A percentile compares a stretch with the other conserved stretches of the same genome.
Evolutionary conservation across 2,888 invertebrate genomes (phyloP).

Genomic region (Crioceris asparagi): DNA sequence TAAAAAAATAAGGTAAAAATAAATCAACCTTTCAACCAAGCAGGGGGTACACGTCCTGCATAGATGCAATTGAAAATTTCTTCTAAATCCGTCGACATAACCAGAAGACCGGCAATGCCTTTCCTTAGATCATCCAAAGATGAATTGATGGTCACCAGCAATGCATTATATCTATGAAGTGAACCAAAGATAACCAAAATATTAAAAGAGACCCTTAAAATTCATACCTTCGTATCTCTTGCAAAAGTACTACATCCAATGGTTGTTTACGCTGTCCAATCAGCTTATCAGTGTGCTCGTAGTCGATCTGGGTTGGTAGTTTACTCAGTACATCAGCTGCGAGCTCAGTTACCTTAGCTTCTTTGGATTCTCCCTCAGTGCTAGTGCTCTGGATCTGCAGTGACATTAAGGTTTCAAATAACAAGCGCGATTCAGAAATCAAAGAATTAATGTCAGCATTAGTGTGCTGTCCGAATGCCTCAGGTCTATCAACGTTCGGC

Average conservation of each 20-base stretch:
- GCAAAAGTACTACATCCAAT: constrained; percentile 73
- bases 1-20: no score
- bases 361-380: constrained; percentile 48
- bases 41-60: constrained; percentile 66
- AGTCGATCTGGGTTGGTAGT: constrained; percentile 64
- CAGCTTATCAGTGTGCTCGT: constrained; percentile 62
- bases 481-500: constrained; percentile 71
- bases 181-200: not conserved
- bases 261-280: constrained; percentile 66
- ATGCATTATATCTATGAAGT: constrained; percentile 49
- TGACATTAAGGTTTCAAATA: constrained; percentile 70
- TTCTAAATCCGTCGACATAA: constrained; percentile 78
- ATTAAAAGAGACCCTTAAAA: no score
- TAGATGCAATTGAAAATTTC: constrained; percentile 68
- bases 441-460: constrained; percentile 83
- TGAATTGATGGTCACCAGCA: constrained; percentile 44
- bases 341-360: constrained; percentile 58
- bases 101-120: constrained; percentile 75
- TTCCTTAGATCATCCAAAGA: constrained; percentile 59
- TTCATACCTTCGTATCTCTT: constrained; percentile 49
- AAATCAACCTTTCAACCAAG: constrained; percentile 55
- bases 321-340: constrained; percentile 61
- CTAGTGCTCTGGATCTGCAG: constrained; percentile 54
- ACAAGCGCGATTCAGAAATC: constrained; percentile 64
- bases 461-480: constrained; percentile 82